Evolutionary conservation across 2,797 vertebrate genomes (phyloP).

Genomic region (Iguana delicatissima): DNA sequence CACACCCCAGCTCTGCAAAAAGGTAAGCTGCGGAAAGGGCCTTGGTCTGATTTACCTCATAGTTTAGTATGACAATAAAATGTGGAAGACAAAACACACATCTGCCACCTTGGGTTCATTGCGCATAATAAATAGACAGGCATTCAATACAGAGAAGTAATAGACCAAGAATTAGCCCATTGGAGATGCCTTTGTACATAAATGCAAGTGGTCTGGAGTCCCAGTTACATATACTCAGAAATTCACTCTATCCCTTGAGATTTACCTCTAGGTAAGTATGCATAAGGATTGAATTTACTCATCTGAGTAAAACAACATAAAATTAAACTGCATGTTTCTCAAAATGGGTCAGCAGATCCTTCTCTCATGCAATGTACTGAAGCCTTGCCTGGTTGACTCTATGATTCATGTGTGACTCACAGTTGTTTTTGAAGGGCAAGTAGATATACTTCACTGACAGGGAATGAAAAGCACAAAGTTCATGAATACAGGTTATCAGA

Average conservation of each 20-base stretch:
- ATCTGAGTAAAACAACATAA: not conserved
- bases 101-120: not conserved
- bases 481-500: not conserved
- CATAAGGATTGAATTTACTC: not conserved
- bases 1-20: too few species aligned
- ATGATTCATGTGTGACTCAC: constrained; percentile 19
- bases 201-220: not conserved
- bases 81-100: not conserved
- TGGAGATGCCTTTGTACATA: not conserved
- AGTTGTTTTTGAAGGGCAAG: constrained; percentile 3
- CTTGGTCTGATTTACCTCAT: too few species aligned
- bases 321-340: not conserved
- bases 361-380: not conserved
- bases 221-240: not conserved
- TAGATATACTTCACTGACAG: not conserved
- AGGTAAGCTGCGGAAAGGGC: too few species aligned
- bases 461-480: not conserved
- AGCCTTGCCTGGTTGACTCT: not conserved
- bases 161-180: too few species aligned
- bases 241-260: not conserved
- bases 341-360: not conserved
- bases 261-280: not conserved
- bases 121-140: not conserved
- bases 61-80: not conserved
- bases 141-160: not conserved